Conservation (phyloP, 2,888 invertebrate genomes). For the Tipula lateralis region DNA sequence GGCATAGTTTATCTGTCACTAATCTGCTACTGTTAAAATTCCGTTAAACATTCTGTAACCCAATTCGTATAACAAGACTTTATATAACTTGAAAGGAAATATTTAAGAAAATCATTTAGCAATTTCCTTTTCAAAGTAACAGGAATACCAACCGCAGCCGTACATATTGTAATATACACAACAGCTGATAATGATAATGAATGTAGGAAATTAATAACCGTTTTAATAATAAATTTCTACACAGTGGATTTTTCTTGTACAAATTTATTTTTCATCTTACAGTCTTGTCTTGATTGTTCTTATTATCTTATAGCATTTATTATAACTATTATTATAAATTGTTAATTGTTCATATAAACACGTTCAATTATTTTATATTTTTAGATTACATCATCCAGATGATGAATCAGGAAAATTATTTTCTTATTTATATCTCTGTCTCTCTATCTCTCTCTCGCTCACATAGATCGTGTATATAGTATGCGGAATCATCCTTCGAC, state of each 20-base stretch:
- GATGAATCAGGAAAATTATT: conserved; percentile 1
- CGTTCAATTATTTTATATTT: conserved; percentile 3
- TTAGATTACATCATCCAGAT: conserved; percentile 19
- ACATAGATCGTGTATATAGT: background rate
- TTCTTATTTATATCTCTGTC: background rate
- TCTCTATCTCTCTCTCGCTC: too few species aligned
- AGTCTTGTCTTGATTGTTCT: background rate
- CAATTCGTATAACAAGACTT: background rate
- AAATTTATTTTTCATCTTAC: background rate
- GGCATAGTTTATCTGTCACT: background rate
- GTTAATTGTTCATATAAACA: conserved; percentile 13
- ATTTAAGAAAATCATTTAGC: conserved; percentile 1
- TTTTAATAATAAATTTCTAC: background rate
- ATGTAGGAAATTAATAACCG: conserved; percentile 19
- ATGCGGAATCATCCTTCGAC: background rate
- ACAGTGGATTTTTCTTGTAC: background rate
- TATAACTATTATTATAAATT: background rate
- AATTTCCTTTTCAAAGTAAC: conserved; percentile 20
- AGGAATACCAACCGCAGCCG: background rate
- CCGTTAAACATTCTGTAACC: background rate
- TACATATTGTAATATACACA: too few species aligned
- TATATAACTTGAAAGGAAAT: background rate
- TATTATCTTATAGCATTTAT: background rate
- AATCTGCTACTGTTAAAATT: background rate
- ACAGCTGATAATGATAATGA: conserved; percentile 9